A percentile compares a stretch with the other conserved stretches of the same genome.
Conservation (phyloP, 2,113 vertebrate species). For the Mirza zaza region DNA sequence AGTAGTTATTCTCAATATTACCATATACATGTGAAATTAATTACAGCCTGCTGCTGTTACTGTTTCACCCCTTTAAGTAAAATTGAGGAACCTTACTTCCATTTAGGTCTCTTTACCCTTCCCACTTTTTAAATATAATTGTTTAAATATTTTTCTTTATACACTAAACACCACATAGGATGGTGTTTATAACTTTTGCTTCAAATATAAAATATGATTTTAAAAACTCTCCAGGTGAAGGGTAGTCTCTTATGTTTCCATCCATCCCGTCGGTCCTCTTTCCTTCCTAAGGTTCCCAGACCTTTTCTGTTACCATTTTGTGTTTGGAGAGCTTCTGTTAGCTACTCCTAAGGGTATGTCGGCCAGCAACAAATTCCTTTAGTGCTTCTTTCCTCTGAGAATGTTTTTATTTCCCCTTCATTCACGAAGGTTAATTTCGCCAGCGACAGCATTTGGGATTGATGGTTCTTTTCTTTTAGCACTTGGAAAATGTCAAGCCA, state of each 20-base stretch:
- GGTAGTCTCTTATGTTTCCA: neutral
- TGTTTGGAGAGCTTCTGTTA: neutral
- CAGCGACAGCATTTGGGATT: neutral
- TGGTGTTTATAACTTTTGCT: neutral
- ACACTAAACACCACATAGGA: neutral
- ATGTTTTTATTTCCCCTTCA: neutral
- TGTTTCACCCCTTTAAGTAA: neutral
- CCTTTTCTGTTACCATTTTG: neutral
- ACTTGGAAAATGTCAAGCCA: neutral
- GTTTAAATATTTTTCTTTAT: neutral
- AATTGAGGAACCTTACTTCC: neutral
- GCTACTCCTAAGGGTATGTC: neutral
- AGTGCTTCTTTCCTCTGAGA: neutral
- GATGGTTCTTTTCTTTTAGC: neutral
- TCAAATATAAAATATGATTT: neutral
- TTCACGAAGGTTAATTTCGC: neutral
- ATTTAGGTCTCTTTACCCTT: neutral
- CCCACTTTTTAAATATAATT: neutral
- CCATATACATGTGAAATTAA: neutral
- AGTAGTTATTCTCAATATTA: neutral
- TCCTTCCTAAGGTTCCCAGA: neutral
- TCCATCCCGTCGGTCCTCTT: neutral
- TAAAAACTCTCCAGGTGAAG: neutral
- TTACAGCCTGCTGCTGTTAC: neutral
- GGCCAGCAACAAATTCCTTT: neutral